Conservation (phyloP, 37 sponge, comb jelly and placozoan species). For the Hormiphora californensis region DNA sequence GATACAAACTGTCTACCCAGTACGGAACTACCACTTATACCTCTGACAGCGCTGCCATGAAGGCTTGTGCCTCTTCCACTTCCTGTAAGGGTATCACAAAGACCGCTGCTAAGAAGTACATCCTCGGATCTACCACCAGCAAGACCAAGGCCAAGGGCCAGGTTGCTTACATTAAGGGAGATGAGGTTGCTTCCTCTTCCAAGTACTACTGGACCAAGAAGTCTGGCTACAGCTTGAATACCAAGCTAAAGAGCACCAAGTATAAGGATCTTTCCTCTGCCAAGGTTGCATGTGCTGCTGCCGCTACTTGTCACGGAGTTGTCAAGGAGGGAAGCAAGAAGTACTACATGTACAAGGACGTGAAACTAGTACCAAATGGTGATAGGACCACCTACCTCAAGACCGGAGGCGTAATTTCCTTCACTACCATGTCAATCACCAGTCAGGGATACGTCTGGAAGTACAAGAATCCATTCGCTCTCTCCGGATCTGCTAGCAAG, state of each 20-base stretch:
- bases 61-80: background rate
- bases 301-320: background rate
- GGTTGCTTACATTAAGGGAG: background rate
- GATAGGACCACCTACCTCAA: background rate
- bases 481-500: background rate
- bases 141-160: background rate
- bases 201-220: background rate
- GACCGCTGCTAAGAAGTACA: background rate
- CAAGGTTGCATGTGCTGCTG: background rate
- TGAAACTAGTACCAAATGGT: background rate
- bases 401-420: background rate
- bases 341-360: background rate
- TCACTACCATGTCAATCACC: background rate
- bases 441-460: background rate
- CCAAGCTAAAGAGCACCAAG: background rate
- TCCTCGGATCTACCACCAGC: background rate
- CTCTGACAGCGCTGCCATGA: background rate
- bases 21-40: background rate
- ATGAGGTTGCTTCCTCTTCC: background rate
- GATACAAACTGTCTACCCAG: background rate
- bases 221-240: background rate
- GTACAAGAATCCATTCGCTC: background rate
- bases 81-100: background rate
- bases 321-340: background rate
- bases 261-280: background rate